Evolutionary conservation across 2,113 vertebrate species (phyloP), one percentile per base, ranked within the genome.

Genomic region (Nansenia antarctica): DNA sequence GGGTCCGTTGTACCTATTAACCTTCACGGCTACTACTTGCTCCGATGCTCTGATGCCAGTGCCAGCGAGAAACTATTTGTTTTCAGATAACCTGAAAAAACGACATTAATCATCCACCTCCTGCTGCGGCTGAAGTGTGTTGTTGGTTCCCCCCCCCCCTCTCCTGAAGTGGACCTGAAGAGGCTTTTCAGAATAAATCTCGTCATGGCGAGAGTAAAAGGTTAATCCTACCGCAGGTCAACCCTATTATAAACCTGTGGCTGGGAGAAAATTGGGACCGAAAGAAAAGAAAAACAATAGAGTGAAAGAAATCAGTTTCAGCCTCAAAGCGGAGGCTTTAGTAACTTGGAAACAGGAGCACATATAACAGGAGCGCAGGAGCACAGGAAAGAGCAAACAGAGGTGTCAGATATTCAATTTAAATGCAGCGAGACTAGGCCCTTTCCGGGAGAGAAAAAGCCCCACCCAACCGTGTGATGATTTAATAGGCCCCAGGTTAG

Each of bases 41-140:
- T n/a, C n/a, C n/a, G 79, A 85, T 82, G 84, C 75, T 82, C 80
- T 74, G 60, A 73, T 82, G 71, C 74, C 66, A 80, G 69, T 26
- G 71, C 65, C 31, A 15, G 62, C 78, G 79, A 67, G 80, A 85
- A 86, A 86, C 84, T 82, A 81, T 88, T 82, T 71, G 62, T 85
- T n/a, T n/a, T 85, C 72, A 73, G 75, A 87, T 86, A 89, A 88
- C 75, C 73, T 69, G 58, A 71, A 15, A 81, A 75, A 82, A 74
- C 74, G 74, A 74, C n/a, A 78, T 64, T 52, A 85, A 88, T 87
- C 83, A 64, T 82, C 79, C 62, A 70, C 73, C 32, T 66, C 31
- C 64, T 62, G 66, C 68, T 55, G 59, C 65, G 9, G 79, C 70
- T 62, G 70, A 74, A 79, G 82, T 78, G 79, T 83, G 81, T 82